Conservation (phyloP, 2,113 vertebrate species). For the Opisthocomus hoazin region DNA sequence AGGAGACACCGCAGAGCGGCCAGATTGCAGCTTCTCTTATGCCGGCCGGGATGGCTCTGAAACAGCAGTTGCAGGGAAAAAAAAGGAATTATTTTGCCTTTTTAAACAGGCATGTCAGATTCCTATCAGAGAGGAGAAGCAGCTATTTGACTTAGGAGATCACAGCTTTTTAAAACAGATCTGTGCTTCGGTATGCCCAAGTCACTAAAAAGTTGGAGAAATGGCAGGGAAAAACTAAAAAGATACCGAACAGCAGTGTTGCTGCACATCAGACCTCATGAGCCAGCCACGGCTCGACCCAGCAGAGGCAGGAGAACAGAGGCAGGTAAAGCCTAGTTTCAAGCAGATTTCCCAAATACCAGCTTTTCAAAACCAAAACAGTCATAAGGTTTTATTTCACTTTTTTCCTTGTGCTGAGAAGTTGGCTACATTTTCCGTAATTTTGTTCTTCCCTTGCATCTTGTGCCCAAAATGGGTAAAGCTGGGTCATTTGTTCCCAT, state of each 20-base stretch:
- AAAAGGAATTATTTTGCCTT: not conserved
- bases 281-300: not conserved
- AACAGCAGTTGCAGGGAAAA: not conserved
- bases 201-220: not conserved
- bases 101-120: not conserved
- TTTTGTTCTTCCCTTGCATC: not conserved
- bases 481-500: not conserved
- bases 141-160: not conserved
- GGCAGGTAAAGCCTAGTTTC: not conserved
- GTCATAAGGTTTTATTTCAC: not conserved
- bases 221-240: not conserved
- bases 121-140: not conserved
- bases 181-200: fast-evolving
- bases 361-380: not conserved
- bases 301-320: not conserved
- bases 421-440: not conserved
- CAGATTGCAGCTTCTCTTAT: not conserved
- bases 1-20: not conserved
- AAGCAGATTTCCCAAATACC: not conserved
- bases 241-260: not conserved
- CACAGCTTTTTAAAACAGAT: not conserved
- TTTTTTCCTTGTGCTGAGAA: not conserved
- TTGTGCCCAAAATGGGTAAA: not conserved
- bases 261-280: not conserved
- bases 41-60: not conserved